Conservation (phyloP, 2,888 invertebrate genomes). For the Endotricha flammealis region DNA sequence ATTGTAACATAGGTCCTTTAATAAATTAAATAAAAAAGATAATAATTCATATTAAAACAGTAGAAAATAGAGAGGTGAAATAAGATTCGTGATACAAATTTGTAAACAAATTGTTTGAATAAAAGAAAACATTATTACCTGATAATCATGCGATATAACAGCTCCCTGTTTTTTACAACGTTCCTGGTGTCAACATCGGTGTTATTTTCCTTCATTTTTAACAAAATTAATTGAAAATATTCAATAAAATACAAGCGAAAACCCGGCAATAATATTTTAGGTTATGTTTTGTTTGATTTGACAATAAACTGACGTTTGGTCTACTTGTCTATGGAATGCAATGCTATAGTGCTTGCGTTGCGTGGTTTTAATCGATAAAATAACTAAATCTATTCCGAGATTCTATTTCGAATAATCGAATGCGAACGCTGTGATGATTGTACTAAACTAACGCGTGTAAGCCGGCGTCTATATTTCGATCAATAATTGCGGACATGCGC, state of each 20-base stretch:
- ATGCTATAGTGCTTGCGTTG: background rate
- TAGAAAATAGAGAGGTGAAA: too few relatives aligned
- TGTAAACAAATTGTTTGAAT: too few relatives aligned
- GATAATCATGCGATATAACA: constrained; percentile 93
- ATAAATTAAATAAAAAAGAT: too few relatives aligned
- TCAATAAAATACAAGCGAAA: constrained; percentile 22
- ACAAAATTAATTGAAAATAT: constrained; percentile 10
- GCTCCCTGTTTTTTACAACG: constrained; percentile 91
- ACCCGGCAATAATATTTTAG: constrained; percentile 10
- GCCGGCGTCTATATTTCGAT: too few relatives aligned
- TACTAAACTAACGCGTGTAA: too few relatives aligned
- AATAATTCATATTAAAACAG: too few relatives aligned
- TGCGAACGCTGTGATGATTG: too few relatives aligned
- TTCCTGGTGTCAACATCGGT: constrained; percentile 82
- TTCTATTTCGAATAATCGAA: background rate
- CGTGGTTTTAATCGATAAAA: background rate
- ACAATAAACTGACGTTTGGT: constrained; percentile 6
- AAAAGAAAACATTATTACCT: constrained; percentile 79
- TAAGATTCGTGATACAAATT: too few relatives aligned
- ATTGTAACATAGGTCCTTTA: too few relatives aligned
- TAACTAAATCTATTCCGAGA: too few relatives aligned
- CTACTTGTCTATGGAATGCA: background rate
- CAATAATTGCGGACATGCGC: constrained; percentile 41
- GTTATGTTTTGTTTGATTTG: constrained; percentile 26
- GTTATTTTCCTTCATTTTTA: constrained; percentile 59